Conservation (phyloP, 2,797 vertebrate species). For the Monodelphis domestica region DNA sequence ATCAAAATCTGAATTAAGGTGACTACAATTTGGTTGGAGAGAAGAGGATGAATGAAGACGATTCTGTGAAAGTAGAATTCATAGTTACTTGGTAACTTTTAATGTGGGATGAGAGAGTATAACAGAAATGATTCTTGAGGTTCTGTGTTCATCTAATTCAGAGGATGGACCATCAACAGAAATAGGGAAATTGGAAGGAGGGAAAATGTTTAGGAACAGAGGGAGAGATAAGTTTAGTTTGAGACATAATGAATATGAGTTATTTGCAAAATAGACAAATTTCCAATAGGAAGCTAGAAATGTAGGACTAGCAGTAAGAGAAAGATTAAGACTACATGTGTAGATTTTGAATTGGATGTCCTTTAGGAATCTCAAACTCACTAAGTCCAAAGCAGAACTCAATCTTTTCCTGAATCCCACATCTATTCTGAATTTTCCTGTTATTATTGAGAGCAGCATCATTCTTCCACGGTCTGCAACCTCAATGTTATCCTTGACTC, state of each 20-base stretch:
- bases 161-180: not conserved
- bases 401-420: not conserved
- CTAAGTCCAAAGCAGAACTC: not conserved
- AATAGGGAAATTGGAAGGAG: not conserved
- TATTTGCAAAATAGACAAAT: not conserved
- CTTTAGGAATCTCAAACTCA: not conserved
- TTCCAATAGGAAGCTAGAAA: not conserved
- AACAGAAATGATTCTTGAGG: not conserved
- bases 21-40: too few relatives aligned
- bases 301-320: not conserved
- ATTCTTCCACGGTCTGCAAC: not conserved
- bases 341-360: not conserved
- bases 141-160: not conserved
- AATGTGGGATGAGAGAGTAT: not conserved
- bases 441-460: not conserved
- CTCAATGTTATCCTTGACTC: not conserved
- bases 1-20: too few relatives aligned
- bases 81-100: not conserved
- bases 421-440: not conserved
- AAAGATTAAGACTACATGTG: not conserved
- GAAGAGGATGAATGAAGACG: not conserved
- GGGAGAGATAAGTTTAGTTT: not conserved
- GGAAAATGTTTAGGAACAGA: not conserved
- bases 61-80: not conserved
- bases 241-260: not conserved